Percentiles rank a stretch among this genome's conserved stretches.
Conservation (phyloP, 2,797 vertebrate species). For the Sebastes itinus region DNA sequence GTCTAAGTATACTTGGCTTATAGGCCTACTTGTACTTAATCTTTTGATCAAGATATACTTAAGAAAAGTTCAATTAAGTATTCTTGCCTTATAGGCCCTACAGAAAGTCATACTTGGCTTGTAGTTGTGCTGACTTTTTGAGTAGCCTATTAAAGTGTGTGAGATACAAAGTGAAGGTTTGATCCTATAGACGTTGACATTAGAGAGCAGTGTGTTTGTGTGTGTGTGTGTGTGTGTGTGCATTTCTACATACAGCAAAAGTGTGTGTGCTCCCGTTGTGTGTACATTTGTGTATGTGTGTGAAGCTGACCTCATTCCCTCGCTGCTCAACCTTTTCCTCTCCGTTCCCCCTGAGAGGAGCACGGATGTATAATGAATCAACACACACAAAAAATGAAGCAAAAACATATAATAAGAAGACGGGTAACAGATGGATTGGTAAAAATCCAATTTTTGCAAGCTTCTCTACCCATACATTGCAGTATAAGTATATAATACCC, state of each 20-base stretch:
- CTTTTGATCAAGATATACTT: too few species aligned
- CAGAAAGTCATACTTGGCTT: accelerated
- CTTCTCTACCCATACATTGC: not conserved
- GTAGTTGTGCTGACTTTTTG: too few species aligned
- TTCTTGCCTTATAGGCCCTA: too few species aligned
- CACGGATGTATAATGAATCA: not conserved
- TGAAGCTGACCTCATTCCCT: conserved; percentile 1
- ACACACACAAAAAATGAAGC: not conserved
- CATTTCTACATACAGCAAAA: not conserved
- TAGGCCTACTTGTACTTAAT: too few species aligned
- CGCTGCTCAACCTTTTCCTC: not conserved
- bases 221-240: not conserved
- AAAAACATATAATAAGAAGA: not conserved
- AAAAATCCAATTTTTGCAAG: not conserved
- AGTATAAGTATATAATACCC: not conserved
- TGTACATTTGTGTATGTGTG: not conserved
- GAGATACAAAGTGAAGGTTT: not conserved
- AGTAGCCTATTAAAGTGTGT: not conserved
- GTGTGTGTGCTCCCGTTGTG: not conserved
- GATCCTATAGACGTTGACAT: not conserved
- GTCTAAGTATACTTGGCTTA: too few species aligned
- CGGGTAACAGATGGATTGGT: not conserved
- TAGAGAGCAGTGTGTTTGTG: not conserved
- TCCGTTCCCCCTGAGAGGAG: not conserved
- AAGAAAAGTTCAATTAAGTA: too few species aligned